Evolutionary conservation across 2,113 vertebrate species (phyloP), one percentile per base, ranked within the genome.

Genomic region (Cryptotis parvus): DNA sequence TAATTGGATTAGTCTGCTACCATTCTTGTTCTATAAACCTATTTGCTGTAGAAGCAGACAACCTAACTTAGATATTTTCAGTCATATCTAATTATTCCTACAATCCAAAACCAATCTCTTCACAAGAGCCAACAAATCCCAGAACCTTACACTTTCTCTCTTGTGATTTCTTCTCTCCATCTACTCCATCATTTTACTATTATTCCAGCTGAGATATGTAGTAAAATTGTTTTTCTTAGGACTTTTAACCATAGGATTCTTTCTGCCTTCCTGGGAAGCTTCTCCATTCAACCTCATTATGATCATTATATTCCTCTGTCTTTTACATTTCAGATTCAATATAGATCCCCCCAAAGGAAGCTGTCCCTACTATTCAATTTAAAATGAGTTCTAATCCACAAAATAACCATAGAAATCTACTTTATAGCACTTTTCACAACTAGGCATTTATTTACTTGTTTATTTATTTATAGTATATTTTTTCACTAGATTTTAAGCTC

Each of bases 111-210:
- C 1, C 16, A 11, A 72, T 18, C 20, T 27, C 33, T 4, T 89
- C 33, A 4, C n/a, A 11, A 3, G 9, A 55, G 11, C 55, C 73
- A 45, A 35, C 22, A 33, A 33, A 87, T 27, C 26, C 18, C 9
- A 37, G 20, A 49, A 39, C 2, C 6, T 49, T 35, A 14, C 1
- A 29, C 26, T 31, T 22, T 1, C 16, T n/a, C 9, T 0, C 33
- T 69, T 11, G 73, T 0, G 1, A 3, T 27, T 29, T 66, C 9
- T 45, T 27, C 22, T 22, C 20, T 11, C 7, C 45, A 22, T 73
- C n/a, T 9, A 6, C 1, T 37, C 18, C 41, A 31, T n/a, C 29
- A 31, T 14, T 29, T 83, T 20, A 12, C 15, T 22, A 10, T 66
- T 63, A 29, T 86, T 77, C 65, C 26, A 24, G 33, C 7, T 29